A percentile compares a stretch with the other conserved stretches of the same genome.
phyloP scores from a whole-genome alignment of 2,888 invertebrate genomes.

The Margaritifera margaritifera region DNA sequence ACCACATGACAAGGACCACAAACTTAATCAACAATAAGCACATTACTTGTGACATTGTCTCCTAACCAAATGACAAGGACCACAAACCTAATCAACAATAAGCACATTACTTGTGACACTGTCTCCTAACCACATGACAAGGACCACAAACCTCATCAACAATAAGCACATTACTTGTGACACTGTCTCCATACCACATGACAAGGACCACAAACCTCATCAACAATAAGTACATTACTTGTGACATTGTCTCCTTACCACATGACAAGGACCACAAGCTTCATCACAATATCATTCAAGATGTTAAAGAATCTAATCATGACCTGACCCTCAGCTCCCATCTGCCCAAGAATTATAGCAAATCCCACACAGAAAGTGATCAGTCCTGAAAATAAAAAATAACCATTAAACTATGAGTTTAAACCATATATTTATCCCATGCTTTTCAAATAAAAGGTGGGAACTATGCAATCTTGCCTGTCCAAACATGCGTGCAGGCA shows the following conservation, averaged over 20 bases:
- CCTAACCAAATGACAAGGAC: constrained; percentile 68
- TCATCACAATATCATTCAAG: constrained; percentile 79
- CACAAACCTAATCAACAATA: too few relatives aligned
- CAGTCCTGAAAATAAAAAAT: constrained; percentile 73
- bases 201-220: constrained; percentile 78
- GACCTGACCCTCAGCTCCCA: constrained; percentile 76
- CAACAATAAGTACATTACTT: constrained; percentile 40
- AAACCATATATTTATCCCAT: too few relatives aligned
- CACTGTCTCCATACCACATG: constrained; percentile 75
- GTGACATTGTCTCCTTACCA: constrained; percentile 73
- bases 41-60: background rate
- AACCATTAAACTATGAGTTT: too few relatives aligned
- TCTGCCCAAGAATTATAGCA: constrained; percentile 77
- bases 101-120: too few relatives aligned
- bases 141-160: too few relatives aligned
- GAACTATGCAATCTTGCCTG: background rate
- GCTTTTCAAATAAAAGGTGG: background rate
- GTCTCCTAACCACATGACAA: too few relatives aligned
- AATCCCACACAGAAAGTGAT: constrained; percentile 79
- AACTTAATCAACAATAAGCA: too few relatives aligned
- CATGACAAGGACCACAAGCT: constrained; percentile 77
- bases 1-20: too few relatives aligned
- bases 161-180: constrained; percentile 65
- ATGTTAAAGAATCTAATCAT: constrained; percentile 79
- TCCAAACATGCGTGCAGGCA: background rate